Evolutionary conservation across 2,797 vertebrate species (phyloP).

Genomic region (Clarias pachynema): DNA sequence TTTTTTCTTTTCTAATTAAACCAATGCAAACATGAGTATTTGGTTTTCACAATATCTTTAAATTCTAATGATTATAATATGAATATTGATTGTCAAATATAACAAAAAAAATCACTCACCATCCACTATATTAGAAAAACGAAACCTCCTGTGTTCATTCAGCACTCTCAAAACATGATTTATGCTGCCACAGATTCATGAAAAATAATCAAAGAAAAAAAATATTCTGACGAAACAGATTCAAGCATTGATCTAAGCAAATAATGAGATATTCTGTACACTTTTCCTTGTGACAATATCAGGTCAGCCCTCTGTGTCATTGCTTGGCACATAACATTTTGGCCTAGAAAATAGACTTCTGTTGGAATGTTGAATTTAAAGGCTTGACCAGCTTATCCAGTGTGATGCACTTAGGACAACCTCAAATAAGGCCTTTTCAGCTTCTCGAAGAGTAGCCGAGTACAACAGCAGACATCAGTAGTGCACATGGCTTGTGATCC

Average conservation of each 20-base stretch:
- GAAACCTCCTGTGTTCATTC: neutral
- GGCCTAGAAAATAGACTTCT: neutral
- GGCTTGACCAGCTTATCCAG: constrained; percentile 4
- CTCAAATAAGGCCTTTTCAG: constrained; percentile 5
- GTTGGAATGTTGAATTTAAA: neutral
- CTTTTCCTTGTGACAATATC: neutral
- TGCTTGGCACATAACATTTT: neutral
- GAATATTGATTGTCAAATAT: neutral
- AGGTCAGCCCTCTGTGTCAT: neutral
- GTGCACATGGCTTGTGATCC: constrained; percentile 3
- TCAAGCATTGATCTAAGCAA: neutral
- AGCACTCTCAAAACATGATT: neutral
- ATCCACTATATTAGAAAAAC: too few relatives aligned
- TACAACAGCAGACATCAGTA: constrained; percentile 8
- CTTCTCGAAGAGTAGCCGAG: neutral
- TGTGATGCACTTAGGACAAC: neutral
- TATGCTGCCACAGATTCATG: neutral
- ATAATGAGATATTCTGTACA: neutral
- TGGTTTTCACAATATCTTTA: neutral
- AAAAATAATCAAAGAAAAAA: neutral
- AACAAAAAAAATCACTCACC: neutral
- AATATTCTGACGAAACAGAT: neutral
- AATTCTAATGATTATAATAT: neutral
- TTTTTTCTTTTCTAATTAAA: neutral
- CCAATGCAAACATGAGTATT: neutral